Evolutionary conservation across 2,888 invertebrate species (phyloP), one percentile per base, ranked within the genome.

Genomic region (Penaeus monodon): DNA sequence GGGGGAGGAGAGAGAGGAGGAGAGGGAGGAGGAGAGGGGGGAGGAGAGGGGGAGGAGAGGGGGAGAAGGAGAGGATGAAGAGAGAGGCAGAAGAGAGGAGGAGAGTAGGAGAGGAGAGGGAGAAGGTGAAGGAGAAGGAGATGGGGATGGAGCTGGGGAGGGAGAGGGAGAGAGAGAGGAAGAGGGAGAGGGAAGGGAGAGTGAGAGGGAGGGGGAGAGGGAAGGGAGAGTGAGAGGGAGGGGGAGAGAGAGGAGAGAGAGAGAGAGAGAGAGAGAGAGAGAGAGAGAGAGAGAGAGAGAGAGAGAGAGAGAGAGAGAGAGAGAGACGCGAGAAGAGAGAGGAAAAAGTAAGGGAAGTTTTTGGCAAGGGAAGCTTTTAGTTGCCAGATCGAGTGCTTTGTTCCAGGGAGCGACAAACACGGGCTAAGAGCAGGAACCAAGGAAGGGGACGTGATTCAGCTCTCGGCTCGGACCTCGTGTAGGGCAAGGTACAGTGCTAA

Each of bases 271-370:
- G 44, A 76, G 76, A 76, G 44, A 76, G 44, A 76, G 76, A 76
- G 76, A 76, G 76, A 76, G 76, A 76, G 76, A 38, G 33, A 38
- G 73, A 29, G 29, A 29, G 29, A 29, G 29, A 29, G 29, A 73
- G 73, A 76, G 76, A 76, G 44, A 38, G 44, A 76, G 76, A 76
- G 44, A 76, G 44, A 76, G 76, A 76, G 76, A 76, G 76, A 76
- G 76, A 76, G 76, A 38, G 33, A 38, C 33, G 33, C 33, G 33
- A 38, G 33, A 38, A 38, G 33, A 38, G 33, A 38, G 33, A 38
- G 33, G 33, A 38, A 38, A 38, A 38, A 38, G 33, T 38, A 38
- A 38, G 33, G 49, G 4, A 76, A 76, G 76, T 76, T 76, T 76
- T 76, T 12, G 44, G 44, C 44, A 76, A 76, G 76, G 44, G 29